A percentile compares a stretch with the other conserved stretches of the same genome.
phyloP scores from a whole-genome alignment of 2,797 vertebrate genomes.

The Tympanoctomys barrerae region DNA sequence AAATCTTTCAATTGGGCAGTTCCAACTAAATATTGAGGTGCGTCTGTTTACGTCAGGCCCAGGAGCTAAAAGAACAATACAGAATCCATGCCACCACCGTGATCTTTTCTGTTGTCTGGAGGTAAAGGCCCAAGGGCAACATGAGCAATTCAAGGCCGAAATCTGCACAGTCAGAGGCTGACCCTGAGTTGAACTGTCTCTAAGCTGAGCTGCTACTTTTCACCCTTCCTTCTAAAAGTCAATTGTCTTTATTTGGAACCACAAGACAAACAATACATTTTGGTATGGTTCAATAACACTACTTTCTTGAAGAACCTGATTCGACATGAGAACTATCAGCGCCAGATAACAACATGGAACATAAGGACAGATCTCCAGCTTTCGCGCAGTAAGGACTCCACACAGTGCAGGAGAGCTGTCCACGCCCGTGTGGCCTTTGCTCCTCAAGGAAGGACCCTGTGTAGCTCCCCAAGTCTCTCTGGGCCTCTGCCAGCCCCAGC shows the following conservation, averaged over 20 bases:
- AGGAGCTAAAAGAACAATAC: background rate
- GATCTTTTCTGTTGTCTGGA: rapidly evolving
- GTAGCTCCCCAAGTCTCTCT: background rate
- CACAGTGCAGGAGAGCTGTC: rapidly evolving
- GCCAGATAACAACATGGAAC: background rate
- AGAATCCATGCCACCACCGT: background rate
- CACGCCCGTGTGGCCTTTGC: background rate
- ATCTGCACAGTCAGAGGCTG: rapidly evolving
- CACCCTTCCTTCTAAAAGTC: background rate
- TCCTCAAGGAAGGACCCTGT: background rate
- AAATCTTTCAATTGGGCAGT: background rate
- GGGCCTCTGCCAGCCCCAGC: background rate
- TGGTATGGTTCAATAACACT: background rate
- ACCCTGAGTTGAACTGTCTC: background rate
- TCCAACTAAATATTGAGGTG: background rate
- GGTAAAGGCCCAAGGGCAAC: background rate
- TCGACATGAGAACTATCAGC: background rate
- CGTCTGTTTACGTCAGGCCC: background rate
- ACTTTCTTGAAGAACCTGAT: background rate
- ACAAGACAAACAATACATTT: background rate
- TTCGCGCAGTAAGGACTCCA: background rate
- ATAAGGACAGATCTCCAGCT: background rate
- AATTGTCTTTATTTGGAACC: background rate
- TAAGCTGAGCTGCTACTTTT: background rate
- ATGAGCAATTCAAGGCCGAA: rapidly evolving